Evolutionary conservation across 2,113 vertebrate genomes (phyloP), one percentile per base, ranked within the genome.

Genomic region (Trinectes maculatus): DNA sequence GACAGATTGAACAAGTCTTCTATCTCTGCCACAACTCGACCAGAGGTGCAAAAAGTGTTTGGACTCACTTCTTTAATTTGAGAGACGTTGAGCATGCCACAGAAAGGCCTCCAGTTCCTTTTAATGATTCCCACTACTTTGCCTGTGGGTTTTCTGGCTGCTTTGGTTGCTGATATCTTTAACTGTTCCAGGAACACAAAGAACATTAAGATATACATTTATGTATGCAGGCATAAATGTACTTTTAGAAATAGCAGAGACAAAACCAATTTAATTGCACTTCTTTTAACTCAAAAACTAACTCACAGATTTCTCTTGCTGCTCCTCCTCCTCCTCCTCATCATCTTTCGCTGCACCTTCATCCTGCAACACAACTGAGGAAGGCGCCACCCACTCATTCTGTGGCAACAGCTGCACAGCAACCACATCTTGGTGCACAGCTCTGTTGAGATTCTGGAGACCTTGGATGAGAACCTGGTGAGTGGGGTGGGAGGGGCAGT

Each of bases 121-220:
- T 98, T 99, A 81, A 99, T 99, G 79, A 99, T 95, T 40, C 97
- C 98, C 62, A 99, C 94, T 0, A 99, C 90, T 87, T 83, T 94
- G 16, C 96, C 98, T 0, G 96, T 96, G 42, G 96, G 94, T 68
- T 94, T 96, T 71, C 89, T 80, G 86, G 91, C 67, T 25, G 85
- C 92, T 13, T 92, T 91, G 7, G 34, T 88, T 74, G 80, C 25
- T 3, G 84, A 57, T 60, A 73, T 64, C 80, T 89, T 94, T 77
- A 96, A 63, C 97, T 98, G 67, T 25, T 34, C 64, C 11, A 43
- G n/a, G 1, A 48, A 52, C 5, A 65, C 1, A 0, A 10, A 57
- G 19, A 3, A 40, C n/a, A 57, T 49, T 54, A 25, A 34, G 6
- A 16, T 4, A 16, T 55, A 16, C 25, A 57, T n/a, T n/a, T n/a